Evolutionary conservation across 2,113 vertebrate genomes (phyloP), one percentile per base, ranked within the genome.

Genomic region (Planiliza haematocheilus): DNA sequence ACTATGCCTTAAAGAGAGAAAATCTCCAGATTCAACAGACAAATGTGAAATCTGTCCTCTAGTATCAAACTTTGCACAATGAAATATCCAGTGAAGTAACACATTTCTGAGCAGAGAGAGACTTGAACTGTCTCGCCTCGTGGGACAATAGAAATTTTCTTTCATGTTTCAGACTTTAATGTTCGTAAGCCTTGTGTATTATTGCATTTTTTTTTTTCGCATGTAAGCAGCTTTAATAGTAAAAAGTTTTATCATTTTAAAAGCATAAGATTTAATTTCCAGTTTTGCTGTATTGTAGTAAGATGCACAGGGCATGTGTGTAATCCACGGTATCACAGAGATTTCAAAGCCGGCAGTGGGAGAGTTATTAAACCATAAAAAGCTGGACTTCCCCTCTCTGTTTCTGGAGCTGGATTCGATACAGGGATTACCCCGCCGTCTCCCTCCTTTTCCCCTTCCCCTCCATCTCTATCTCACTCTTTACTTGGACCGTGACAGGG

Each of bases 401-500:
- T 73, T 71, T 77, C 83, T 65, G 61, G 82, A 69, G 73, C 71
- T 57, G 72, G 86, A 92, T 84, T 90, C 9, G 81, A 91, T 82
- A 79, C 81, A 87, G 88, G 83, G 91, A 88, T 91, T 91, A 85
- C 74, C 68, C 62, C 16, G 50, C 11, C 42, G 8, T 30, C 38
- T 13, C 10, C 21, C 9, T 59, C 17, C n/a, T 50, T 10, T n/a
- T 46, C 42, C 55, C 50, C 21, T 17, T 39, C 46, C 66, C 38
- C 71, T 62, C 70, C 81, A 21, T 82, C 78, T 87, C 80, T 45
- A 74, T 85, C 86, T 88, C 68, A 9, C 63, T 87, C 77, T 72
- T 51, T 46, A 70, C 82, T 79, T 81, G 63, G 83, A 88, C 76
- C 82, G 74, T 86, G 88, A 89, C 88, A 74, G 70, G 73, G 70